A percentile compares a stretch with the other conserved stretches of the same genome.
Evolutionary conservation across 2,888 invertebrate species (phyloP).

Genomic region (Therioaphis trifolii): DNA sequence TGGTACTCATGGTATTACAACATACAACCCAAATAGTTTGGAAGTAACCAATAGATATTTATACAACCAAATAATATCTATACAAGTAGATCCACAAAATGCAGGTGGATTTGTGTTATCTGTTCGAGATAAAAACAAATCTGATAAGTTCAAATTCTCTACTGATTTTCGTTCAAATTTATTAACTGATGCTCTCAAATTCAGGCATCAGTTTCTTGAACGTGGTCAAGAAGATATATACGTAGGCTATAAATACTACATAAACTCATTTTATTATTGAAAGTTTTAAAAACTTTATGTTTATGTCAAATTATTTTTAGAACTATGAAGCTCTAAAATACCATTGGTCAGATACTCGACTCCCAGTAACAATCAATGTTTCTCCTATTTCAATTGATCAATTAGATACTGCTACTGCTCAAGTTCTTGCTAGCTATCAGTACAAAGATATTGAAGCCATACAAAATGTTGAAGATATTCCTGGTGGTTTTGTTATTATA

Average conservation of each 20-base stretch:
- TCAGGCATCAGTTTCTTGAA: conserved; percentile 82
- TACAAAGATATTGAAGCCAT: conserved; percentile 88
- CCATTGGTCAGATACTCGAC: conserved; percentile 94
- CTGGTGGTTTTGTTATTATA: conserved; percentile 92
- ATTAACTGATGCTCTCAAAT: conserved; percentile 89
- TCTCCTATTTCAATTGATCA: conserved; percentile 94
- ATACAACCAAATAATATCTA: conserved; percentile 82
- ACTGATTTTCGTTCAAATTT: conserved; percentile 94
- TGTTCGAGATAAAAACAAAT: conserved; percentile 78
- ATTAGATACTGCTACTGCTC: conserved; percentile 86
- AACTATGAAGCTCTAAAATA: conserved; percentile 92
- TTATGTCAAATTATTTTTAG: conserved; percentile 70
- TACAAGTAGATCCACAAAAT: conserved; percentile 72
- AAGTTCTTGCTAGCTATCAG: conserved; percentile 83
- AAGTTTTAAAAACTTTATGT: neutral
- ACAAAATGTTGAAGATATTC: conserved; percentile 84
- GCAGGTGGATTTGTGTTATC: conserved; percentile 79
- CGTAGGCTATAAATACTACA: neutral
- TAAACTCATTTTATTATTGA: neutral
- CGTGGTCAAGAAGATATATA: conserved; percentile 76
- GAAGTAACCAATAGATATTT: conserved; percentile 95
- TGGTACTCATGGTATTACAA: conserved; percentile 94
- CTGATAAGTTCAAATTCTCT: conserved; percentile 95
- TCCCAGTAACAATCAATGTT: conserved; percentile 89
- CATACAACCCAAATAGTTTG: conserved; percentile 91